Base-by-base conservation (phyloP, 1,140 invertebrate species). In the Drosophila tropicalis region DNA sequence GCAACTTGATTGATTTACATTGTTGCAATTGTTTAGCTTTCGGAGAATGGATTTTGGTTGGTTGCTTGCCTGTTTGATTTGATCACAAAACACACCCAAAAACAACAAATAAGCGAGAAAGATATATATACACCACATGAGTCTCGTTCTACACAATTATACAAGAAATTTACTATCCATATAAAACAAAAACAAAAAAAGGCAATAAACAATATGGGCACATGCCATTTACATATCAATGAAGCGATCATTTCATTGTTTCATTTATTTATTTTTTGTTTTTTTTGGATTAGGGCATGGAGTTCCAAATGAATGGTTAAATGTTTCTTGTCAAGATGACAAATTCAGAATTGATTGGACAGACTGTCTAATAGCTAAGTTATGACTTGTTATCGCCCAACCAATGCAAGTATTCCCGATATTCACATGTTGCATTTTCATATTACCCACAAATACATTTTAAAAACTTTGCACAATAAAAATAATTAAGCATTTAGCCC, bases 151-250 rank as follows among this genome's bases (percentile, higher is more conserved):
- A 51, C 17, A 51, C 44, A 51, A 47, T 60, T 54, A 32, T 47
- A 44, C 25, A 10, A 39, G 34, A 19, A 61, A 54, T 61, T 44
- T 10, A 51, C 44, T 51, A 51, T 22, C 3, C 15, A 51, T 13
- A 47, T 47, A 47, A 47, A 15, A 47, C 44, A 19, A 65, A 39
- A 62, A 55, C n/a, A 34, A 34, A 39, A 25, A 56, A 56, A 34
- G 29, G 55, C 70, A 39, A 81, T 81, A 81, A 81, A 81, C 70
- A 81, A 81, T 81, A 81, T 78, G 79, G 79, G 47, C 66, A 78
- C 61, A 78, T 78, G 60, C 64, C 69, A 78, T 82, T 82, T 82
- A 78, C 79, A 82, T 78, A 82, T 70, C 75, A 82, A 82, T 81
- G 55, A 67, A 73, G 34, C 65, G 72, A 72, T 70, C 32, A 68